Evolutionary conservation across 1,140 invertebrate species (phyloP), one percentile per base, ranked within the genome.

Genomic region (Anadara kagoshimensis): DNA sequence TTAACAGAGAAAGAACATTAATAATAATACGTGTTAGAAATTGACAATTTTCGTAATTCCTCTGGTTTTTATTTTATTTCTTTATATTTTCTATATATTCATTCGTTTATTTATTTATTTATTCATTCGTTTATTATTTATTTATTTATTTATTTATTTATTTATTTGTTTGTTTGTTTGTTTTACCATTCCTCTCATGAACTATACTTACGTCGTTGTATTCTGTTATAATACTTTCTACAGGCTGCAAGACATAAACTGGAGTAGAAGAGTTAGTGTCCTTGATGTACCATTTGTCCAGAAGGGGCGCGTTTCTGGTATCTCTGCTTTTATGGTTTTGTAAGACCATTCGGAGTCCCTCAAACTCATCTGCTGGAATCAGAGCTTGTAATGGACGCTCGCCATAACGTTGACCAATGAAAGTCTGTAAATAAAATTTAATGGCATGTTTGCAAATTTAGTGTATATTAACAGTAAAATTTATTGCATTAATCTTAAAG

Each of bases 181-280:
- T 36, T 36, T 36, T 36, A 7, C 7, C 29, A 36, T 3, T 36
- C 7, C 10, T 51, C 49, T 4, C 49, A 51, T n/a, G 10, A 18
- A 20, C 8, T 8, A 20, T 24, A 16, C 67, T 49, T 68, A 76
- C 74, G 12, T 64, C 44, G 14, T 14, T 44, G 2, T 67, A 51
- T 16, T 66, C 57, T n/a, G 73, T 62, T 10, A 80, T 61, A 3
- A 65, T 57, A 29, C 68, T 54, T 24, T 26, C 47, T 3, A 73
- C 90, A 7, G 91, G 90, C 75, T 90, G 90, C 29, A 95, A 90
- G 5, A 94, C 90, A 88, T 95, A 95, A 84, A 94, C 94, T 26
- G 94, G 93, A 20, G 94, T 94, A 79, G 94, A 91, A 65, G 93
- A 92, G 75, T 92, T 91, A 51, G 90, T 89, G 81, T 93, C 93